Evolutionary conservation across 2,888 invertebrate species (phyloP).

Genomic region (Eilema sororculum): DNA sequence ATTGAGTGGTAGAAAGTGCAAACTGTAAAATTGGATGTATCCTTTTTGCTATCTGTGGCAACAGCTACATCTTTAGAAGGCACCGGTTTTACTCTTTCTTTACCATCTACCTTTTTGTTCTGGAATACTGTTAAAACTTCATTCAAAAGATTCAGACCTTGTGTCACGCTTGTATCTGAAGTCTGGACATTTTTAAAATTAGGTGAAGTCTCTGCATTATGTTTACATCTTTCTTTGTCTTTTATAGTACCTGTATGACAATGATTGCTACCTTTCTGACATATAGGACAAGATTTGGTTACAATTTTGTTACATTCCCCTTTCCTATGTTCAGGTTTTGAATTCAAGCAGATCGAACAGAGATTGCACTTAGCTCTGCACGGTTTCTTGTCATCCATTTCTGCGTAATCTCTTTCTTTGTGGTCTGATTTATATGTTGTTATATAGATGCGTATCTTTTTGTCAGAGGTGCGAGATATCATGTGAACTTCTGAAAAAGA

Average conservation of each 20-base stretch:
- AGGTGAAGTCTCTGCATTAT: constrained; percentile 19
- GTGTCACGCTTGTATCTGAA: constrained; percentile 59
- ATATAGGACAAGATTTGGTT: constrained; percentile 61
- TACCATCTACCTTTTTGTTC: constrained; percentile 64
- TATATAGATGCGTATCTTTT: constrained; percentile 68
- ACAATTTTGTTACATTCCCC: constrained; percentile 44
- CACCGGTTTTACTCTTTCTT: constrained; percentile 53
- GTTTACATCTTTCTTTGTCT: constrained; percentile 28
- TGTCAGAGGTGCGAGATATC: constrained; percentile 60
- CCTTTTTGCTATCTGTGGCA: constrained; percentile 49
- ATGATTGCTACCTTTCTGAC: constrained; percentile 48
- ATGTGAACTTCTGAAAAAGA: constrained; percentile 57
- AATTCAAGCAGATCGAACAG: constrained; percentile 72
- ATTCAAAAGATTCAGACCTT: constrained; percentile 71
- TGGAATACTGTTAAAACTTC: constrained; percentile 79
- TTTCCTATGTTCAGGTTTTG: constrained; percentile 33
- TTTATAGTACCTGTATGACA: constrained; percentile 23
- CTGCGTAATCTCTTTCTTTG: not conserved
- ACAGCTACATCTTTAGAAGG: constrained; percentile 68
- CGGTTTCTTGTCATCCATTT: constrained; percentile 48
- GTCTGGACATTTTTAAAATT: constrained; percentile 66
- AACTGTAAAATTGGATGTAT: constrained; percentile 31
- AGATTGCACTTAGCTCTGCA: constrained; percentile 56
- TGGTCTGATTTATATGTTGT: constrained; percentile 61
- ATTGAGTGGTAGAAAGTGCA: constrained; percentile 69